Percentiles rank a stretch among this genome's conserved stretches.
phyloP scores from a whole-genome alignment of 1,140 invertebrate species.

The Ips nitidus region DNA sequence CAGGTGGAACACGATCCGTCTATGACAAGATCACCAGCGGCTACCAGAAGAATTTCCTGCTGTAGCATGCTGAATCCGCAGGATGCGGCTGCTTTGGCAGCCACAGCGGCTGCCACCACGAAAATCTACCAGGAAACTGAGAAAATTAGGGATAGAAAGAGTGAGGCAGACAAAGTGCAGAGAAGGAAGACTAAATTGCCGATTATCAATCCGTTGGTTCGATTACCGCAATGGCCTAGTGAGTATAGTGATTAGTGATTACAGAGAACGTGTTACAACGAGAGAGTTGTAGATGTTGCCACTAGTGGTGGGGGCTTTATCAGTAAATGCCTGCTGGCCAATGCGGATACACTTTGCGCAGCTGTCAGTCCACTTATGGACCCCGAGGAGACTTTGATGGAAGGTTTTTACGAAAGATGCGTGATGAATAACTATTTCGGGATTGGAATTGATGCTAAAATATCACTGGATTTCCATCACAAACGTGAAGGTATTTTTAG shows the following conservation, averaged over 20 bases:
- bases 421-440: slow-evolving; percentile 99
- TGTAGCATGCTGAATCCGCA: slow-evolving; percentile 72
- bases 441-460: slow-evolving; percentile 98
- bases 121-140: slow-evolving; percentile 45
- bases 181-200: slow-evolving; percentile 67
- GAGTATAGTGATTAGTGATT: slow-evolving; percentile 52
- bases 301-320: slow-evolving; percentile 74
- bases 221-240: slow-evolving; percentile 85
- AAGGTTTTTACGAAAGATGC: slow-evolving; percentile 90
- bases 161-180: slow-evolving; percentile 49
- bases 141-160: slow-evolving; percentile 42
- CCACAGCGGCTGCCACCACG: slow-evolving; percentile 58
- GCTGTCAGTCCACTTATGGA: slow-evolving; percentile 92
- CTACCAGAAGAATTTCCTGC: slow-evolving; percentile 74
- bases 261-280: too few relatives aligned
- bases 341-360: slow-evolving; percentile 95
- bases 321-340: slow-evolving; percentile 88
- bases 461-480: slow-evolving; percentile 96
- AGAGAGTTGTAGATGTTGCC: slow-evolving; percentile 44
- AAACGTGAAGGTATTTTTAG: slow-evolving; percentile 70
- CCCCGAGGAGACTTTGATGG: slow-evolving; percentile 84
- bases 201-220: slow-evolving; percentile 87
- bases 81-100: slow-evolving; percentile 59
- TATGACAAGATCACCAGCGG: slow-evolving; percentile 68
- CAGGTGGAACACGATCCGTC: slow-evolving; percentile 56